Base-by-base conservation (phyloP, 1,140 invertebrate species). In the Tachypleus tridentatus region DNA sequence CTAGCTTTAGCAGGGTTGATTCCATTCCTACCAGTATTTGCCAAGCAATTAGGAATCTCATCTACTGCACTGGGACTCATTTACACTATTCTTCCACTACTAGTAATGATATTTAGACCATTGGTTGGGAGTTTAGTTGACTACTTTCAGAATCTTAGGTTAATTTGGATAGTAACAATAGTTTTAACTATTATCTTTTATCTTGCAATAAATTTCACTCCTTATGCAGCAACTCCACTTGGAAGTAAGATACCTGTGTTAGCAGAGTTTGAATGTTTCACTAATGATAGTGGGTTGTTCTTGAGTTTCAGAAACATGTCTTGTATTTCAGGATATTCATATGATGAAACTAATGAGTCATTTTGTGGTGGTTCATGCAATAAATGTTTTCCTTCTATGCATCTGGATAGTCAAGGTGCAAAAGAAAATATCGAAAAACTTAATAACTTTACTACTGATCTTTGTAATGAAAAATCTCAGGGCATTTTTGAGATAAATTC, bases 21-120 rank as follows among this genome's bases (percentile, higher is more conserved):
- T 49, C 76, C 78, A 10, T 79, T 75, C 67, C 69, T 78, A n/a
- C 63, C 74, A 4, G 64, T 77, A 3, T 75, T 73, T 67, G 76
- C 73, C 63, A 73, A 71, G 62, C 66, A 73, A 61, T 68, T 78
- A 56, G 74, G 74, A 50, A 70, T 77, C 6, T 72, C 75, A 3
- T 65, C 71, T 4, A 67, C 71, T 10, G 70, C 75, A 58, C 66
- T 75, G 6, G 76, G 74, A 8, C 66, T 76, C 5, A 73, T 78
- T 51, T 77, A 74, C 66, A 74, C 72, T 29, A 58, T 74, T 4
- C 68, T 77, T 61, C 75, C 76, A 52, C 72, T 78, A 62, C 53
- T 75, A 48, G 70, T 71, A 8, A 72, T 76, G 65, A 62, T 77
- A 49, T 63, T 72, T 0, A 73, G 76, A 56, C 75, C 75, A 11